Evolutionary conservation across 2,113 vertebrate genomes (phyloP).

Genomic region (Lontra canadensis): DNA sequence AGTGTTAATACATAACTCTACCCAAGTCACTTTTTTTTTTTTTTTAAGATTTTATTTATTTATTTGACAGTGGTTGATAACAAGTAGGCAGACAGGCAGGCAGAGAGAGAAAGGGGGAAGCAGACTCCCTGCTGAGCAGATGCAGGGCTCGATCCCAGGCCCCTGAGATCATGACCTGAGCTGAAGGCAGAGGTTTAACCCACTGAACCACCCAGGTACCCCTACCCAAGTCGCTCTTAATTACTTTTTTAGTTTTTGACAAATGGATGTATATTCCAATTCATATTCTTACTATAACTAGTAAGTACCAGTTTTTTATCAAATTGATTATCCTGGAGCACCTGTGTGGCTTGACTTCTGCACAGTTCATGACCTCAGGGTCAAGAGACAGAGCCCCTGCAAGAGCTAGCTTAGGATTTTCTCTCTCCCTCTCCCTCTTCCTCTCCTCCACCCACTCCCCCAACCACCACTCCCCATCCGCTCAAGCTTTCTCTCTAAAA

Average conservation of each 20-base stretch:
- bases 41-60: no score
- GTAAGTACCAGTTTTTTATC: not conserved
- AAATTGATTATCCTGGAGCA: not conserved
- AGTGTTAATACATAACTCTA: not conserved
- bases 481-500: not conserved
- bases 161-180: no score
- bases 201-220: no score
- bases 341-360: not conserved
- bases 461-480: not conserved
- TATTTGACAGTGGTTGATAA: no score
- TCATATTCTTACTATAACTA: not conserved
- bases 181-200: no score
- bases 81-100: no score
- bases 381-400: not conserved
- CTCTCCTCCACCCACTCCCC: not conserved
- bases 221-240: not conserved
- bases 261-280: not conserved
- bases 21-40: not conserved
- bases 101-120: no score
- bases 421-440: not conserved
- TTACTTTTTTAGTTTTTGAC: conserved; percentile 2
- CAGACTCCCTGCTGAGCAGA: no score
- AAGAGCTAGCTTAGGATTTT: not conserved
- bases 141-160: no score
- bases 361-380: not conserved